Percentiles rank a stretch among this genome's conserved stretches.
Evolutionary conservation across 2,113 vertebrate genomes (phyloP).

Genomic region (Jaculus jaculus): DNA sequence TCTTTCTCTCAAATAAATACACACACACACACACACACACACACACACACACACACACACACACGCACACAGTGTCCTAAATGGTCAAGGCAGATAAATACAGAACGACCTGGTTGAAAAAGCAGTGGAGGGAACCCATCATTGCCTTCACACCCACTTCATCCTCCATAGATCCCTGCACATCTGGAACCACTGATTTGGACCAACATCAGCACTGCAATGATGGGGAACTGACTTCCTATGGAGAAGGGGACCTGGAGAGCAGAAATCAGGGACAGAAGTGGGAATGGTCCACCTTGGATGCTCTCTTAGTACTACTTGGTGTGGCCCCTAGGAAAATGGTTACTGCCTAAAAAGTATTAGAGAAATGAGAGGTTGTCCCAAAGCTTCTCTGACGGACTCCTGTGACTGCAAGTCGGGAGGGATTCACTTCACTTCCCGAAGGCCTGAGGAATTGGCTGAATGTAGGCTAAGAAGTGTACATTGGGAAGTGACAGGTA

Average conservation of each 20-base stretch:
- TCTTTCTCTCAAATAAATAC: too few species aligned
- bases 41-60: too few species aligned
- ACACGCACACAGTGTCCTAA: too few species aligned
- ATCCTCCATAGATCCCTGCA: rapidly evolving
- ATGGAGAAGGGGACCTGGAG: neutral
- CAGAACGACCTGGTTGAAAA: neutral
- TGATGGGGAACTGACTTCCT: neutral
- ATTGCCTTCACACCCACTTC: neutral
- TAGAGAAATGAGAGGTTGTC: neutral
- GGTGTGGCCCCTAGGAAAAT: too few species aligned
- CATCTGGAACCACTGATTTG: neutral
- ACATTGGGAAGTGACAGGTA: neutral
- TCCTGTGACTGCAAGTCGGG: neutral
- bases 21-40: too few species aligned
- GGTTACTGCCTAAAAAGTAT: too few species aligned
- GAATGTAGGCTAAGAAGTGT: neutral
- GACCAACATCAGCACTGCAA: neutral
- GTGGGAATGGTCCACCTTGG: neutral
- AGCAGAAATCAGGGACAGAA: neutral
- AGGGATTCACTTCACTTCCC: neutral
- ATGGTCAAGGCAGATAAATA: neutral
- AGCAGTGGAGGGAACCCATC: too few species aligned
- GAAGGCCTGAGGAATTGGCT: neutral
- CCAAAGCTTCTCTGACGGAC: neutral
- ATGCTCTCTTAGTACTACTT: neutral